Evolutionary conservation across 2,113 vertebrate species (phyloP).

Genomic region (Lagopus muta): DNA sequence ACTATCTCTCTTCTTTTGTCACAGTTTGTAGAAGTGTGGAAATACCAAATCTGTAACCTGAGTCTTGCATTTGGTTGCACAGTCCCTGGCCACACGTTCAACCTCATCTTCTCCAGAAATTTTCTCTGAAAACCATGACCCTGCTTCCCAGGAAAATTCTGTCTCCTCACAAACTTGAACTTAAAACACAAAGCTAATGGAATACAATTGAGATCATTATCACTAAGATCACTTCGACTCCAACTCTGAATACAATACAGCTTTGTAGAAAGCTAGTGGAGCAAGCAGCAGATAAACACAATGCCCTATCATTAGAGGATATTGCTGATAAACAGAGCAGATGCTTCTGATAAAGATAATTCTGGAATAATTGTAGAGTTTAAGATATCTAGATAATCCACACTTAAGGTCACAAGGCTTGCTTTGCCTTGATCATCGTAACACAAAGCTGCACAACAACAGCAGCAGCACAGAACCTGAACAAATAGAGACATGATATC

Average conservation of each 20-base stretch:
- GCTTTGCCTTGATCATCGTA: not conserved
- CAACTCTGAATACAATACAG: not conserved
- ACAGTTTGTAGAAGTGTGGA: not conserved
- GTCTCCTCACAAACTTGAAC: not conserved
- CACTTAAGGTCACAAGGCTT: not conserved
- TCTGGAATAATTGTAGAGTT: not conserved
- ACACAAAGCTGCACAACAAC: not conserved
- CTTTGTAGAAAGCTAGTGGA: not conserved
- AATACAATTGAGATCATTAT: not conserved
- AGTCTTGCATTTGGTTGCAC: not conserved
- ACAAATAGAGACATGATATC: not conserved
- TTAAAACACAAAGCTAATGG: not conserved
- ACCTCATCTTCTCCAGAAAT: not conserved
- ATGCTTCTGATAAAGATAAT: not conserved
- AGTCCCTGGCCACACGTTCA: not conserved
- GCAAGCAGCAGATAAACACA: not conserved
- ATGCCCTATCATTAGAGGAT: not conserved
- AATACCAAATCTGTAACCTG: not conserved
- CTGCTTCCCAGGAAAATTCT: not conserved
- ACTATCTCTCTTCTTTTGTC: not conserved
- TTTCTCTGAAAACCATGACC: not conserved
- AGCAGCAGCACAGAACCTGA: not conserved
- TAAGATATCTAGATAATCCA: not conserved
- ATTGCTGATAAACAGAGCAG: not conserved
- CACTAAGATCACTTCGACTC: not conserved